These are phyloP conservation scores for Orthosia cruda DNA, from an alignment of 2,888 invertebrate species.

Conservation along the genomic window DNA sequence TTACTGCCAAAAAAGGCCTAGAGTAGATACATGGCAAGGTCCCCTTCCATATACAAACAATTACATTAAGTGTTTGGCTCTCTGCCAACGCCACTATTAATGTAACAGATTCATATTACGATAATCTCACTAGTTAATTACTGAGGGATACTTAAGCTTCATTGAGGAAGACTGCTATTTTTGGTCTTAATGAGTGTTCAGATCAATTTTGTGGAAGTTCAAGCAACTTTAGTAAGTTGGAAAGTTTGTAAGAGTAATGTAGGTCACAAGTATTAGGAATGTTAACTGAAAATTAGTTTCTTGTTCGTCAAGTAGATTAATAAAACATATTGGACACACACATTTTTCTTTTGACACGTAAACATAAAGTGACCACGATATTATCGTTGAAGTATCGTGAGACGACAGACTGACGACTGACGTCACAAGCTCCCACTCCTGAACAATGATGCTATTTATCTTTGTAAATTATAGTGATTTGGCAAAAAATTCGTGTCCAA, in stretches of 20 bases:
- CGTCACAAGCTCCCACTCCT: no score
- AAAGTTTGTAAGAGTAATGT: not conserved
- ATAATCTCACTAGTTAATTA: slow-evolving; percentile 62
- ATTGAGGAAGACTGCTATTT: slow-evolving; percentile 30
- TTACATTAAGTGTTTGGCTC: slow-evolving; percentile 75
- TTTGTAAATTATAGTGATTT: no score
- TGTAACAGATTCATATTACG: slow-evolving; percentile 68
- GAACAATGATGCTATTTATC: no score
- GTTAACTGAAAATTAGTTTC: no score
- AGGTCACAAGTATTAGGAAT: not conserved
- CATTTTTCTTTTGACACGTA: no score
- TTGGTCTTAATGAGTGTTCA: slow-evolving; percentile 2
- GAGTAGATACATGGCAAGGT: slow-evolving; percentile 62
- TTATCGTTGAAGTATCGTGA: no score
- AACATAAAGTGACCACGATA: no score
- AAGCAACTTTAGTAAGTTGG: not conserved
- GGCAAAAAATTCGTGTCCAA: no score
- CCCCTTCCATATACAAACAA: slow-evolving; percentile 72
- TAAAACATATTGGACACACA: no score
- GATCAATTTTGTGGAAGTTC: slow-evolving; percentile 25
- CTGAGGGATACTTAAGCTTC: slow-evolving; percentile 23
- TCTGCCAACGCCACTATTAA: slow-evolving; percentile 61
- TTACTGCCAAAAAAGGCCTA: slow-evolving; percentile 56
- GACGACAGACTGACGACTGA: no score
- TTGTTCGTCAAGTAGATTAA: no score